Conservation (phyloP, 2,888 invertebrate species). For the Napeogenes sylphis region DNA sequence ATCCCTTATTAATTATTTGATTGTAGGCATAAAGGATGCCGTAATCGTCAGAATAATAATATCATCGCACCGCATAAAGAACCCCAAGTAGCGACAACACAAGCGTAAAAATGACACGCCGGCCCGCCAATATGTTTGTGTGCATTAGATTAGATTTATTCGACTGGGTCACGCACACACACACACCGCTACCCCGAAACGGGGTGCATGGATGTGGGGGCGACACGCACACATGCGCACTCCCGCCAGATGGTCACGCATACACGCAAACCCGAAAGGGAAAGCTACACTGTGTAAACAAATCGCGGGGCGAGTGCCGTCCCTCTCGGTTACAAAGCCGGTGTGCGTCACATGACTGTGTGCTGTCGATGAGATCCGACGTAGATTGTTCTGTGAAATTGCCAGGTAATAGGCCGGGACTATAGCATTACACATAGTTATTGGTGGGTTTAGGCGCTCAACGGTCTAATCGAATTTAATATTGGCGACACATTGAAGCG, state of each 20-base stretch:
- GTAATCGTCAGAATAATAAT: conserved; percentile 78
- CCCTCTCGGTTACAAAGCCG: conserved; percentile 62
- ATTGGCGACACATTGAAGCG: conserved; percentile 53
- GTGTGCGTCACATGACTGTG: conserved; percentile 69
- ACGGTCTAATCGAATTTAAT: conserved; percentile 71
- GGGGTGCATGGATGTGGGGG: conserved; percentile 66
- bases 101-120: conserved; percentile 76
- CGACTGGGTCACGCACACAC: conserved; percentile 75
- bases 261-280: conserved; percentile 67
- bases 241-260: conserved; percentile 72
- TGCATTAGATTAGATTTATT: conserved; percentile 75
- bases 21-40: conserved; percentile 77
- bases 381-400: conserved; percentile 77
- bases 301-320: conserved; percentile 67
- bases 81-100: conserved; percentile 75
- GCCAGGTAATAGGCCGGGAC: conserved; percentile 77
- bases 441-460: conserved; percentile 68
- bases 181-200: conserved; percentile 57
- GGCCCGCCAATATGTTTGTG: conserved; percentile 75
- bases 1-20: conserved; percentile 79
- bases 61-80: conserved; percentile 74
- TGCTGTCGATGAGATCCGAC: conserved; percentile 67
- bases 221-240: conserved; percentile 56
- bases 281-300: conserved; percentile 77
- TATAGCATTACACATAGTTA: conserved; percentile 75